A percentile compares a stretch with the other conserved stretches of the same genome.
Conservation (phyloP, 37 sponge, comb jelly and placozoan genomes). For the Cliona cf. orientalis region DNA sequence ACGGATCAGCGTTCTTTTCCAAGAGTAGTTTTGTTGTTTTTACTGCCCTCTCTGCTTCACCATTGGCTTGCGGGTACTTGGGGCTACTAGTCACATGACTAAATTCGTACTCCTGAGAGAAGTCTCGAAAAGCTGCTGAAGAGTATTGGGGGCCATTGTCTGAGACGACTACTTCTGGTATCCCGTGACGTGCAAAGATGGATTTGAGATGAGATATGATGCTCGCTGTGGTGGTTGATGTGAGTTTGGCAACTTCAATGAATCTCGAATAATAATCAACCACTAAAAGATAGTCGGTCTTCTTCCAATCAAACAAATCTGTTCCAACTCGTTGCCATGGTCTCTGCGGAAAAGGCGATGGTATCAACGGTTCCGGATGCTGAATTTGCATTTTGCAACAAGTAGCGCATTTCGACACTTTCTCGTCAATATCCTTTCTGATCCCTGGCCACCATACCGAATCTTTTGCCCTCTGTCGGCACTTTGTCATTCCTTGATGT, state of each 20-base stretch:
- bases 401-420: too few species aligned
- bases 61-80: conserved; percentile 53
- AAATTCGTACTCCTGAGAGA: conserved; percentile 47
- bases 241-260: conserved; percentile 34
- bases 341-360: too few species aligned
- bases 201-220: conserved; percentile 19
- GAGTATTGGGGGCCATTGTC: conserved; percentile 66
- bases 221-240: conserved; percentile 10
- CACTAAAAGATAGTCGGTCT: too few species aligned
- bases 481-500: too few species aligned
- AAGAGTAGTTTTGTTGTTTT: conserved; percentile 42
- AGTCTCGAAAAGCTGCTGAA: conserved; percentile 17
- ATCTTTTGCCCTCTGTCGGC: too few species aligned
- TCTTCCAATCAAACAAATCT: too few species aligned
- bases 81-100: conserved; percentile 68
- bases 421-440: too few species aligned
- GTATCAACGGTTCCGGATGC: too few species aligned
- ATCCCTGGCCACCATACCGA: too few species aligned
- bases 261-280: conserved; percentile 52
- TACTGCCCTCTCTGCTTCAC: conserved; percentile 56
- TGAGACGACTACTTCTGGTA: conserved; percentile 30
- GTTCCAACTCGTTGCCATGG: too few species aligned
- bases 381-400: too few species aligned
- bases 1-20: conserved; percentile 38
- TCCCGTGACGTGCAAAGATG: conserved; percentile 39